phyloP scores from a whole-genome alignment of 1,140 invertebrate species.

The Ganaspis sp. region DNA sequence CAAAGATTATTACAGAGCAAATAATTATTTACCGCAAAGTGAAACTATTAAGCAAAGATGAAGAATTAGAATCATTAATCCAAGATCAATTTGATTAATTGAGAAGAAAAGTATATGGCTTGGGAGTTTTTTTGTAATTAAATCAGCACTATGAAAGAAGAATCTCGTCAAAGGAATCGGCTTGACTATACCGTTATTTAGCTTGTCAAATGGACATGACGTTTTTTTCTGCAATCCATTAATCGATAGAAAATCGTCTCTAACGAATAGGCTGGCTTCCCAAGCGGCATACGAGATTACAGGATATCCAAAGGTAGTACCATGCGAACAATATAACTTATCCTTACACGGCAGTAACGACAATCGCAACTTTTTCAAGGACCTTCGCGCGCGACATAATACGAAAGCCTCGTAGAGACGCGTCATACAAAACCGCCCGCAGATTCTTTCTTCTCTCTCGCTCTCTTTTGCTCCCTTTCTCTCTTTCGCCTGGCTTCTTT shows the following conservation, averaged over 20 bases:
- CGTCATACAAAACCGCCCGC: conserved; percentile 2
- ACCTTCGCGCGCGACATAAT: conserved; percentile 8
- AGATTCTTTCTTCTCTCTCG: conserved; percentile 7
- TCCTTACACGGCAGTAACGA: conserved; percentile 4
- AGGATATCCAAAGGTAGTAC: neutral
- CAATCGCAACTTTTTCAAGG: conserved; percentile 9
- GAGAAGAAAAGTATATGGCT: too few relatives aligned
- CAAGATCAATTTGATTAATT: too few relatives aligned
- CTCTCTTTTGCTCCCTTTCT: too few relatives aligned
- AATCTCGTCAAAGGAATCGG: too few relatives aligned
- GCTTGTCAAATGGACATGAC: neutral
- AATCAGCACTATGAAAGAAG: neutral
- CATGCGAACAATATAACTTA: conserved; percentile 5
- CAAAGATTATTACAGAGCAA: too few relatives aligned
- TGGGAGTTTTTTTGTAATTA: neutral
- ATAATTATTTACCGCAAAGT: too few relatives aligned
- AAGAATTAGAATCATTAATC: too few relatives aligned
- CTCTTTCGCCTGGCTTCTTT: neutral
- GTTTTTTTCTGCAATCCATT: neutral
- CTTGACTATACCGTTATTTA: neutral
- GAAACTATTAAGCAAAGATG: too few relatives aligned
- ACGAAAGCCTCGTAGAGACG: neutral
- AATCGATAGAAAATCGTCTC: neutral
- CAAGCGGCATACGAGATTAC: neutral
- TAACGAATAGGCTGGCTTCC: neutral